A percentile compares a stretch with the other conserved stretches of the same genome.
Evolutionary conservation across 2,888 invertebrate species (phyloP).

Genomic region (Eupithecia abbreviata): DNA sequence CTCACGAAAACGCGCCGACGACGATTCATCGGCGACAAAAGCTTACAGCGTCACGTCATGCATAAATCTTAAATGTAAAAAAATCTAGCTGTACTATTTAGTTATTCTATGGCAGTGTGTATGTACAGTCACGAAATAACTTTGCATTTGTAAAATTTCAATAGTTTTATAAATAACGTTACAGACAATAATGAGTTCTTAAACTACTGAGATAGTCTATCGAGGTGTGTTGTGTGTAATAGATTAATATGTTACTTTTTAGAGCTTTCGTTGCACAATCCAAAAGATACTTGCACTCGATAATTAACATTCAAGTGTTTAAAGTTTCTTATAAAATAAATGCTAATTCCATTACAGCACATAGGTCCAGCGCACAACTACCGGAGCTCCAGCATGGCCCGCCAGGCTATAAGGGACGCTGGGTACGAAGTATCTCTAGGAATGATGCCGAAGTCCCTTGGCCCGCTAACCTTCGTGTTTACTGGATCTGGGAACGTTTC

Average conservation of each 20-base stretch:
- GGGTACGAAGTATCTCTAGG: constrained; percentile 98
- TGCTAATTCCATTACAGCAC: constrained; percentile 84
- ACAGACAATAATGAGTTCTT: background rate
- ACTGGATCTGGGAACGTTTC: constrained; percentile 99
- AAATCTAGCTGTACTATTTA: too few species aligned
- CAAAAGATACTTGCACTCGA: background rate
- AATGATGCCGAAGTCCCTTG: constrained; percentile 98
- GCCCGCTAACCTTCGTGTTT: constrained; percentile 98
- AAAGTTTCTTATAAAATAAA: background rate
- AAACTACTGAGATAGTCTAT: background rate
- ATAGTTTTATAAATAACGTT: background rate
- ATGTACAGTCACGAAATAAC: too few species aligned
- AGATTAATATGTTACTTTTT: too few species aligned
- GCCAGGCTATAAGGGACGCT: constrained; percentile 98
- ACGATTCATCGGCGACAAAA: background rate
- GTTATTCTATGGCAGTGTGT: too few species aligned
- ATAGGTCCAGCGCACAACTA: constrained; percentile 99
- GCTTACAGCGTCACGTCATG: background rate
- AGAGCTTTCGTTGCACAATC: background rate
- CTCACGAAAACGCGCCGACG: background rate
- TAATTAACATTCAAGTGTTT: background rate
- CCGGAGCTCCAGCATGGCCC: constrained; percentile 98
- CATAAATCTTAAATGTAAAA: too few species aligned
- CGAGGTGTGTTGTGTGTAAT: too few species aligned
- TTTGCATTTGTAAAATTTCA: too few species aligned